phyloP scores from a whole-genome alignment of 1,140 invertebrate species.

The Neuroterus valhalla region DNA sequence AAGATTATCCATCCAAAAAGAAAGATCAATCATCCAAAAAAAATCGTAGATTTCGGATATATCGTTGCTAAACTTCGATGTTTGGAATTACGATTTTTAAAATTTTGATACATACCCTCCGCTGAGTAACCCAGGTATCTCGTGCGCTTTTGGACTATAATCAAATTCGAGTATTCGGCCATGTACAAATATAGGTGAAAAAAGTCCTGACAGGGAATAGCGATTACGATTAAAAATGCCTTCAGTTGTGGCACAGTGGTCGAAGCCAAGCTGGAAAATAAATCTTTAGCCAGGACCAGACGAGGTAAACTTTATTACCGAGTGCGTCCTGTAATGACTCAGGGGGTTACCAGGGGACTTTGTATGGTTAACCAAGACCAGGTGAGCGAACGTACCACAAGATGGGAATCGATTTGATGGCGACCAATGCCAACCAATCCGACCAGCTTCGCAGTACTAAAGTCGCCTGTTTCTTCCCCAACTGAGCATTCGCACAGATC shows the following conservation, averaged over 20 bases:
- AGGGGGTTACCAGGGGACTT: constrained; percentile 39
- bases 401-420: constrained; percentile 62
- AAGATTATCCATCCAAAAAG: no score
- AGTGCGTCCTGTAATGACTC: constrained; percentile 51
- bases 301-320: constrained; percentile 50
- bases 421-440: constrained; percentile 45
- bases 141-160: no score
- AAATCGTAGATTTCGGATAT: no score
- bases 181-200: not conserved
- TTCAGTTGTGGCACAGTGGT: constrained; percentile 7
- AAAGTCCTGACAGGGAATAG: not conserved
- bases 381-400: constrained; percentile 50
- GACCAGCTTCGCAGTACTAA: constrained; percentile 41
- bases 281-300: constrained; percentile 42
- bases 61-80: no score
- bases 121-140: no score
- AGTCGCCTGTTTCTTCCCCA: constrained; percentile 43
- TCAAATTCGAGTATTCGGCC: no score
- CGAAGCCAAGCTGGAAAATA: constrained; percentile 37
- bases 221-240: constrained; percentile 11
- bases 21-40: no score
- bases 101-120: no score
- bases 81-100: no score
- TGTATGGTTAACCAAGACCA: constrained; percentile 58
- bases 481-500: constrained; percentile 40